phyloP scores from a whole-genome alignment of 2,113 vertebrate genomes.

The Rhombomys opimus region DNA sequence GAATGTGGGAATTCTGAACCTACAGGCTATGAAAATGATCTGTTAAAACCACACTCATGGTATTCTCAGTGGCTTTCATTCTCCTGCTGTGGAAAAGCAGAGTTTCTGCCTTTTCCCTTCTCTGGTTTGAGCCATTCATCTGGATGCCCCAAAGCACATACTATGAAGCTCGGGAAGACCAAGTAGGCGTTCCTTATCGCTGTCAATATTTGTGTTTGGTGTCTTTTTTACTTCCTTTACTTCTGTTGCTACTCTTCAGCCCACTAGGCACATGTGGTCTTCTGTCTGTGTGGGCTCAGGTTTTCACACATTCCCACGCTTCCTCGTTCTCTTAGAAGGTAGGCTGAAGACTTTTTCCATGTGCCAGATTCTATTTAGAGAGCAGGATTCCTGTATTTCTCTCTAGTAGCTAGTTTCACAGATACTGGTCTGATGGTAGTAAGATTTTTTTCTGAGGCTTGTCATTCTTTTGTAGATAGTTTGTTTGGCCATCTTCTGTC shows the following conservation, averaged over 20 bases:
- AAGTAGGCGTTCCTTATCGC: background rate
- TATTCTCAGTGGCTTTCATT: constrained; percentile 3
- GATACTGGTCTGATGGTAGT: background rate
- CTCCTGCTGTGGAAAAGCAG: background rate
- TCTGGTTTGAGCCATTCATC: background rate
- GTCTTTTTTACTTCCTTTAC: background rate
- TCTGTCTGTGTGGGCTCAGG: constrained; percentile 13
- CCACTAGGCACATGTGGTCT: background rate
- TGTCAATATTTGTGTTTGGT: background rate
- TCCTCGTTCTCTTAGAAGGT: constrained; percentile 42
- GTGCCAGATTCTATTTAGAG: background rate
- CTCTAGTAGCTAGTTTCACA: background rate
- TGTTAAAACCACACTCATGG: background rate
- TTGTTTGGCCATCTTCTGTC: constrained; percentile 2
- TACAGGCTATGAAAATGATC: background rate
- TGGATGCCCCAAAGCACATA: background rate
- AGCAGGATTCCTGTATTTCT: background rate
- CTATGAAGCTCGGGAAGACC: background rate
- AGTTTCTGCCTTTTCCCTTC: constrained; percentile 2
- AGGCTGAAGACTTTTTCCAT: background rate
- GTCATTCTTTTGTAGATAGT: background rate
- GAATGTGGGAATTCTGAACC: background rate
- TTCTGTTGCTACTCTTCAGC: background rate
- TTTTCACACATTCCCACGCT: background rate
- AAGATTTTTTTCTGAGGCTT: background rate